A percentile compares a stretch with the other conserved stretches of the same genome.
Evolutionary conservation across 2,113 vertebrate genomes (phyloP).

Genomic region (Irena cyanogastra): DNA sequence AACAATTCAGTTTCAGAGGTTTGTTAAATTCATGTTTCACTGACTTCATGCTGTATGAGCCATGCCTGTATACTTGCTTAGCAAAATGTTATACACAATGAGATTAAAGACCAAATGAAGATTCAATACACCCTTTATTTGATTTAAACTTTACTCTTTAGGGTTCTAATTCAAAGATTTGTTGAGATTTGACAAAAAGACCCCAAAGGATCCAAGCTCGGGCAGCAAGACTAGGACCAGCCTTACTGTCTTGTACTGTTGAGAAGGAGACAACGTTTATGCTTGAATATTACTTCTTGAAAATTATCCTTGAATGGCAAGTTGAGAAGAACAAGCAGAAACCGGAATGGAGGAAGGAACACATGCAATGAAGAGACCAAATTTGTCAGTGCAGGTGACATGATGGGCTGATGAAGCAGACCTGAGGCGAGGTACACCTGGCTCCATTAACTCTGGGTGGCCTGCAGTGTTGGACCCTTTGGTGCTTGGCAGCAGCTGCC

Average conservation of each 20-base stretch:
- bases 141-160: background rate
- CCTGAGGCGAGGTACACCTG: fast-evolving
- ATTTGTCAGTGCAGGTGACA: background rate
- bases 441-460: fast-evolving
- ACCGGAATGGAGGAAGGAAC: background rate
- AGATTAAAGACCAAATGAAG: background rate
- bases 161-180: background rate
- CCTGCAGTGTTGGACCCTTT: fast-evolving
- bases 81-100: background rate
- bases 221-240: background rate
- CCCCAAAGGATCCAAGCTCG: background rate
- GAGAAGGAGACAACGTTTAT: background rate
- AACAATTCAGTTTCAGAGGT: background rate
- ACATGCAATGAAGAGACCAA: background rate
- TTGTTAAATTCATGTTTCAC: background rate
- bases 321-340: background rate
- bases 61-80: background rate
- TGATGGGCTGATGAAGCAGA: background rate
- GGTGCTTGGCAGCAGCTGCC: fast-evolving
- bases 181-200: background rate
- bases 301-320: background rate
- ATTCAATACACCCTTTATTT: background rate
- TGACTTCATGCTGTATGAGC: background rate
- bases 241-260: background rate
- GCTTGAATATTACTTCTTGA: background rate